These are phyloP conservation scores for Heliconius congener DNA, from an alignment of 1,140 invertebrate genomes.

Conservation along the genomic window DNA sequence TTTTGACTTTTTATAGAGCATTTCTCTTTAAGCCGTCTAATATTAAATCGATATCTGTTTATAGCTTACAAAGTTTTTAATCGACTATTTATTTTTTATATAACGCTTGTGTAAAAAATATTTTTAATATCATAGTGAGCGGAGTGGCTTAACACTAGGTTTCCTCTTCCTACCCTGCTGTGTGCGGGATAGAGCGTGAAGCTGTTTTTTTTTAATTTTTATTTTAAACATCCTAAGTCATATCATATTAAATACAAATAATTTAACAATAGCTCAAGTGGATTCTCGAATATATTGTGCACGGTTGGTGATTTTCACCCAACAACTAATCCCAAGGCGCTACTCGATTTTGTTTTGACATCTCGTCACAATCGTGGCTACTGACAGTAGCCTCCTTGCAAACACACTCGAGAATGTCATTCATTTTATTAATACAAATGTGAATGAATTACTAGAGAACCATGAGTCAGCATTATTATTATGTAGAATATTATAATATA, in stretches of 20 bases:
- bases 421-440: conserved; percentile 48
- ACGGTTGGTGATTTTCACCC: conserved; percentile 55
- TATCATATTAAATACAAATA: conserved; percentile 27
- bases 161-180: too few relatives aligned
- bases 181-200: too few relatives aligned
- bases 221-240: not conserved
- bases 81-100: conserved; percentile 6
- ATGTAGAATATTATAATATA: not conserved
- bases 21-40: conserved; percentile 30
- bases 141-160: too few relatives aligned
- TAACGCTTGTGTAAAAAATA: not conserved
- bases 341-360: conserved; percentile 79
- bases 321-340: conserved; percentile 62
- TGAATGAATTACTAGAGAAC: conserved; percentile 48
- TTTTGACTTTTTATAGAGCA: conserved; percentile 29
- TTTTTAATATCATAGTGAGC: not conserved
- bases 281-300: conserved; percentile 40
- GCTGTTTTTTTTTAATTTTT: too few relatives aligned
- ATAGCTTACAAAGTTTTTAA: conserved; percentile 19
- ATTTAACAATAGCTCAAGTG: conserved; percentile 35
- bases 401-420: conserved; percentile 44
- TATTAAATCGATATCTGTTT: conserved; percentile 28
- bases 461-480: conserved; percentile 49
- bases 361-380: conserved; percentile 51
- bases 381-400: conserved; percentile 42